phyloP scores from a whole-genome alignment of 2,888 invertebrate species.

The Apeira syringaria region DNA sequence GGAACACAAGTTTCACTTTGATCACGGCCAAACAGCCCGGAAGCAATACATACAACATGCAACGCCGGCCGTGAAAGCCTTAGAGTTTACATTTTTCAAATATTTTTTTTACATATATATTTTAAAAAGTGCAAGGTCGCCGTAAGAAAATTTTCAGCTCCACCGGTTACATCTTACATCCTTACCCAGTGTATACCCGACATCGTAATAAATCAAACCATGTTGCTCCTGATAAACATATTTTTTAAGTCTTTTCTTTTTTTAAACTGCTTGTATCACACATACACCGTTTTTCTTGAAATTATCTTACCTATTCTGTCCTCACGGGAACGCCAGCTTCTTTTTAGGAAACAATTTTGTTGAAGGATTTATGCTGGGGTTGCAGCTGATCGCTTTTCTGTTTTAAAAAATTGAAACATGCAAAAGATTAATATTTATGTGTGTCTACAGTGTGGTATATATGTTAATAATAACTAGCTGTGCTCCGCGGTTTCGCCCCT shows the following conservation, averaged over 20 bases:
- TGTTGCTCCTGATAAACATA: slow-evolving; percentile 78
- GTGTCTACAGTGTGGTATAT: too few relatives aligned
- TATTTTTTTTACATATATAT: too few relatives aligned
- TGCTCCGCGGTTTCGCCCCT: too few relatives aligned
- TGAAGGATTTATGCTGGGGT: slow-evolving; percentile 6
- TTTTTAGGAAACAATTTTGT: neutral
- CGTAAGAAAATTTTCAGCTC: neutral
- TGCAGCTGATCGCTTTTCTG: slow-evolving; percentile 17
- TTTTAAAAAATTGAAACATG: slow-evolving; percentile 11
- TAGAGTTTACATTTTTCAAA: too few relatives aligned
- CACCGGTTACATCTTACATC: neutral
- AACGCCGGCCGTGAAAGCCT: too few relatives aligned
- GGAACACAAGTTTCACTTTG: too few relatives aligned
- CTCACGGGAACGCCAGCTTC: neutral
- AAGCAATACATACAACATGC: too few relatives aligned
- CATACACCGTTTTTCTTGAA: slow-evolving; percentile 23
- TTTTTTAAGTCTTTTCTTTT: slow-evolving; percentile 68
- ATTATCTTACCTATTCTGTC: neutral
- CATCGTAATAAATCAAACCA: slow-evolving; percentile 74
- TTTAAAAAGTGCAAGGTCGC: neutral
- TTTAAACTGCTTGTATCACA: slow-evolving; percentile 61
- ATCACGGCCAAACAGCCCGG: too few relatives aligned
- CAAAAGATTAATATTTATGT: too few relatives aligned
- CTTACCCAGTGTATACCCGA: slow-evolving; percentile 37
- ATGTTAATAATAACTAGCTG: too few relatives aligned